Evolutionary conservation across 1,140 invertebrate genomes (phyloP).

Genomic region (Coelopa frigida): DNA sequence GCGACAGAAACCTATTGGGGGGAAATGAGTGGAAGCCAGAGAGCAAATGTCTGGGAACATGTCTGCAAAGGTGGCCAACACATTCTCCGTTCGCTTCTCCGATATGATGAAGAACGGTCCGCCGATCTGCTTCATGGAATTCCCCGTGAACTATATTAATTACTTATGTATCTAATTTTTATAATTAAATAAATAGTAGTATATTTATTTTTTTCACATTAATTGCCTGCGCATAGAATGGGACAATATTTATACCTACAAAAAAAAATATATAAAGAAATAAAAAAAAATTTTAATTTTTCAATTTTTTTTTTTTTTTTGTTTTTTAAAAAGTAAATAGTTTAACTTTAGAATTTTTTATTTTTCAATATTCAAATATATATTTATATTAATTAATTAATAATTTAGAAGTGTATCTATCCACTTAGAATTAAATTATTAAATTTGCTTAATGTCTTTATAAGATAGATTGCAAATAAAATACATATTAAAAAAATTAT

Average conservation of each 20-base stretch:
- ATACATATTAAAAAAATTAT: too few species aligned
- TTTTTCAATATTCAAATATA: slow-evolving; percentile 1
- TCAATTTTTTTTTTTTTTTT: too few species aligned
- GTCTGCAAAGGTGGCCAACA: slow-evolving; percentile 26
- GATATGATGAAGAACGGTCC: slow-evolving; percentile 25
- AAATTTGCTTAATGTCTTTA: neutral
- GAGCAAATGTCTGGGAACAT: neutral
- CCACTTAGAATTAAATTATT: neutral
- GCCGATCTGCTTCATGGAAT: slow-evolving; percentile 20
- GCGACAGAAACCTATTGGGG: slow-evolving; percentile 25
- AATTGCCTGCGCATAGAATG: too few species aligned
- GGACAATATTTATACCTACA: too few species aligned
- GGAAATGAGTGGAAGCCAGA: neutral
- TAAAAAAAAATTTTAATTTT: too few species aligned
- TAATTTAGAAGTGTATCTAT: too few species aligned
- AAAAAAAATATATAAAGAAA: too few species aligned
- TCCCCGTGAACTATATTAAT: slow-evolving; percentile 22
- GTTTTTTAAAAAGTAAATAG: neutral
- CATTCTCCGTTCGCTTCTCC: slow-evolving; percentile 16
- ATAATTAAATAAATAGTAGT: too few species aligned
- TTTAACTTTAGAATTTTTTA: neutral
- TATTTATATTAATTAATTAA: neutral
- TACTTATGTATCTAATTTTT: too few species aligned
- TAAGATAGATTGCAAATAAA: neutral
- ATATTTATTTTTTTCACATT: too few species aligned